phyloP scores from a whole-genome alignment of 2,797 vertebrate species.

The Danio jaintianensis region DNA sequence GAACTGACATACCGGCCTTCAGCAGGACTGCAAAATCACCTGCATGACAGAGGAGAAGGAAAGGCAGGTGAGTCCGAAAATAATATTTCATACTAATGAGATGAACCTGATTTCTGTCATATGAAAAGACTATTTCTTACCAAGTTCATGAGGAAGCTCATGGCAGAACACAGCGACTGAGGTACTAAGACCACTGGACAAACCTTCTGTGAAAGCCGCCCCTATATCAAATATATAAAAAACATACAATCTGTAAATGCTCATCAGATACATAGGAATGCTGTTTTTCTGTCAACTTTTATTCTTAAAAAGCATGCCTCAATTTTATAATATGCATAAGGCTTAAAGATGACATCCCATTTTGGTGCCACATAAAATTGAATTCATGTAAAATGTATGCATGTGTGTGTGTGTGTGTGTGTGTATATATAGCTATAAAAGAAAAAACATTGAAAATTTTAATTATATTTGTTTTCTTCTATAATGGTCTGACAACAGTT shows the following conservation, averaged over 20 bases:
- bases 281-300: too few relatives aligned
- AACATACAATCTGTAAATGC: background rate
- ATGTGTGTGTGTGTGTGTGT: too few relatives aligned
- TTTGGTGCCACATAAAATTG: too few relatives aligned
- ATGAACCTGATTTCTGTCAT: background rate
- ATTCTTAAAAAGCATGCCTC: background rate
- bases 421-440: too few relatives aligned
- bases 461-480: too few relatives aligned
- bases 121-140: conserved; percentile 75
- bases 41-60: conserved; percentile 59
- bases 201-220: conserved; percentile 93
- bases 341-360: too few relatives aligned
- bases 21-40: conserved; percentile 96
- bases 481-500: too few relatives aligned
- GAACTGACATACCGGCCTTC: conserved; percentile 96
- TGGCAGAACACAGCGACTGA: conserved; percentile 98
- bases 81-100: background rate
- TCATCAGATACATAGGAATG: too few relatives aligned
- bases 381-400: too few relatives aligned
- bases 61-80: background rate
- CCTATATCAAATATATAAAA: conserved; percentile 79
- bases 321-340: background rate
- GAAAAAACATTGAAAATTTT: too few relatives aligned
- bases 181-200: conserved; percentile 95
- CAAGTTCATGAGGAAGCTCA: conserved; percentile 94